Evolutionary conservation across 2,888 invertebrate species (phyloP).

Genomic region (Rhogogaster chlorosoma): DNA sequence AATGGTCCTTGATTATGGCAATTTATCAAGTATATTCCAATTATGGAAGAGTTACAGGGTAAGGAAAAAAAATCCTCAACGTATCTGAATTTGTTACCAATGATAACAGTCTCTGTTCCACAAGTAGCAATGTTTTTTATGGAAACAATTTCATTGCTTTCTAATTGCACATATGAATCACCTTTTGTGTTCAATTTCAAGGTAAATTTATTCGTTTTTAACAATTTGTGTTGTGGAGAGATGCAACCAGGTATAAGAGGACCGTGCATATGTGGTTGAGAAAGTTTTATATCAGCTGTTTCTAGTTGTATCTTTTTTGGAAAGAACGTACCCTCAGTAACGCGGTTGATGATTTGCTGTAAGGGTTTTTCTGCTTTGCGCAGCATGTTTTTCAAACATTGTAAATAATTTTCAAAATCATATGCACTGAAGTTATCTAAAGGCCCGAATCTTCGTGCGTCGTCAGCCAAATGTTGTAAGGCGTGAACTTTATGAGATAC

Average conservation of each 20-base stretch:
- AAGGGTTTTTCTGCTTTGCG: slow-evolving; percentile 19
- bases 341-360: slow-evolving; percentile 4
- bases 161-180: slow-evolving; percentile 5
- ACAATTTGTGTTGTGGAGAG: slow-evolving; percentile 16
- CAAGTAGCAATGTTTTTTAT: background rate
- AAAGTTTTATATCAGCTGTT: background rate
- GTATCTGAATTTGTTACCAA: background rate
- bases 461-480: slow-evolving; percentile 40
- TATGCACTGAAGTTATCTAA: slow-evolving; percentile 48
- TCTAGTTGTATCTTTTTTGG: background rate
- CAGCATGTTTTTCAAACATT: slow-evolving; percentile 29
- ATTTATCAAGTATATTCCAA: slow-evolving; percentile 11
- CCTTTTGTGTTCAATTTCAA: background rate
- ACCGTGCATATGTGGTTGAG: background rate
- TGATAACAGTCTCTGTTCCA: background rate
- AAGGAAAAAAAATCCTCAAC: background rate
- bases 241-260: slow-evolving; percentile 14
- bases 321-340: slow-evolving; percentile 9
- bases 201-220: background rate
- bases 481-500: slow-evolving; percentile 44
- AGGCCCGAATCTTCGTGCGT: slow-evolving; percentile 45
- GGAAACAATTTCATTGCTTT: background rate
- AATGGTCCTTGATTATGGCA: background rate
- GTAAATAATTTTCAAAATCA: slow-evolving; percentile 49
- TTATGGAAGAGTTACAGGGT: slow-evolving; percentile 13